These are phyloP conservation scores for Tribolium madens DNA, from an alignment of 1,140 invertebrate species.

Conservation along the genomic window DNA sequence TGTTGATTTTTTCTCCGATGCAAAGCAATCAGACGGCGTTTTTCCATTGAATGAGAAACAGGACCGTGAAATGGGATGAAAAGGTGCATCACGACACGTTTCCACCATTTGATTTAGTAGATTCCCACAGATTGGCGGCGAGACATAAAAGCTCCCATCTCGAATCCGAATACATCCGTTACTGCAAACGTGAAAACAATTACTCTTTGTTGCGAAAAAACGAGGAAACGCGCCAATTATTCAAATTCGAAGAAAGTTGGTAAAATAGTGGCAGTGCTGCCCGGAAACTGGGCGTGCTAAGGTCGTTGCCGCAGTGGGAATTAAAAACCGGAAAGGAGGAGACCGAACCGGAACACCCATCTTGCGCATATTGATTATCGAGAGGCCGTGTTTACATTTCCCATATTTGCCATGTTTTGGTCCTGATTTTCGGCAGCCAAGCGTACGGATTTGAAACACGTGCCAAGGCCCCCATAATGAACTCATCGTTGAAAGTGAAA, in stretches of 20 bases:
- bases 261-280: neutral
- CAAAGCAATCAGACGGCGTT: neutral
- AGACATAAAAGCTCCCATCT: constrained; percentile 21
- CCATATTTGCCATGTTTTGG: constrained; percentile 7
- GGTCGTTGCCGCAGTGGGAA: constrained; percentile 28
- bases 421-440: neutral
- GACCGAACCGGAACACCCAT: constrained; percentile 22
- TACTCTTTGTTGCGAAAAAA: constrained; percentile 16
- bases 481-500: neutral
- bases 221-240: constrained; percentile 5
- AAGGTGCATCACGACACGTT: constrained; percentile 7
- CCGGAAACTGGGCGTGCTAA: constrained; percentile 7
- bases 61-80: constrained; percentile 7
- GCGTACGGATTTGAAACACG: neutral
- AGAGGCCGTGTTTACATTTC: constrained; percentile 4
- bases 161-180: constrained; percentile 6
- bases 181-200: constrained; percentile 14
- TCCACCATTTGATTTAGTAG: constrained; percentile 15
- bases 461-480: neutral
- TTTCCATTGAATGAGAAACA: neutral
- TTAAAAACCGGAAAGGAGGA: constrained; percentile 19
- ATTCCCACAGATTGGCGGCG: constrained; percentile 14
- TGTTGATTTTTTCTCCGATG: neutral
- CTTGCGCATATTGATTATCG: constrained; percentile 17
- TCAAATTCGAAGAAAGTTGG: constrained; percentile 23